Evolutionary conservation across 2,113 vertebrate genomes (phyloP).

Genomic region (Sylvietta virens): DNA sequence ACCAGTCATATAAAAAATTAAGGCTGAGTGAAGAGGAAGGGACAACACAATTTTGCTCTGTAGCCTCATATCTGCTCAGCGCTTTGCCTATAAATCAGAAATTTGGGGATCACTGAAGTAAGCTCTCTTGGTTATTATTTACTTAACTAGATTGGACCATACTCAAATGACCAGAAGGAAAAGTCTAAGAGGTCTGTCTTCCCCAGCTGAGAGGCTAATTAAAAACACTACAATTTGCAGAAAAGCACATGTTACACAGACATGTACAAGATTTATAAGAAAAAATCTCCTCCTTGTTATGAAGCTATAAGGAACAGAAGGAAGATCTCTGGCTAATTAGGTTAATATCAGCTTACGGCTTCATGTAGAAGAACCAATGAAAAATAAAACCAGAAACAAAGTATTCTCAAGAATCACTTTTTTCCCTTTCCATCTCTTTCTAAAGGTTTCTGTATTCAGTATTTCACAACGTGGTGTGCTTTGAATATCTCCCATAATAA

Average conservation of each 20-base stretch:
- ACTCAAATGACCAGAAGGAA: slow-evolving; percentile 21
- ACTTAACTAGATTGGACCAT: slow-evolving; percentile 14
- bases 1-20: background rate
- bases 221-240: background rate
- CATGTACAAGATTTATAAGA: background rate
- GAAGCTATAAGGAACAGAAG: background rate
- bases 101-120: background rate
- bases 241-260: background rate
- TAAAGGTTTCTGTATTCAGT: background rate
- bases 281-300: background rate
- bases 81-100: background rate
- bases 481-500: slow-evolving; percentile 58
- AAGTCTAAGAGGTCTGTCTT: background rate
- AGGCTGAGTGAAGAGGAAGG: background rate
- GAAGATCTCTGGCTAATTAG: slow-evolving; percentile 1
- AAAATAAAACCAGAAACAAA: background rate
- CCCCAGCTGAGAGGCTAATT: slow-evolving; percentile 24
- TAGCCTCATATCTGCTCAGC: background rate
- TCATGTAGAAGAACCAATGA: background rate
- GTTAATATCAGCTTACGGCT: slow-evolving; percentile 13
- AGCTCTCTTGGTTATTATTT: slow-evolving; percentile 8
- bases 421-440: background rate
- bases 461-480: slow-evolving; percentile 8
- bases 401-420: background rate
- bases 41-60: background rate